These are phyloP conservation scores for Staurois parvus DNA, from an alignment of 2,797 vertebrate genomes.

Conservation along the genomic window DNA sequence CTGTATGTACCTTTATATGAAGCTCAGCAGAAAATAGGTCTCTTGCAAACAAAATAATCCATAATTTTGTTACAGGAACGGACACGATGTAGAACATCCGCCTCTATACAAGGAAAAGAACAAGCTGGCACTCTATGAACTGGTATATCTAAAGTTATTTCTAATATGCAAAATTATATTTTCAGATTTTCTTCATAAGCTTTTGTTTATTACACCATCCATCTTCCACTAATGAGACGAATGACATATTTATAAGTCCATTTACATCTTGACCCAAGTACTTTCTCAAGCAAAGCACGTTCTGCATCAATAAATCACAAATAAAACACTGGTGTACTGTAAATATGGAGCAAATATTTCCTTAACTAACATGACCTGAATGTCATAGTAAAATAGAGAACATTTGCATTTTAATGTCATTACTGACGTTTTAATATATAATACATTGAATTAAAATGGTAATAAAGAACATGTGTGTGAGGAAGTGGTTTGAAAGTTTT, in stretches of 20 bases:
- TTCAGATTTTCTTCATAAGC: slow-evolving; percentile 45
- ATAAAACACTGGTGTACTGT: slow-evolving; percentile 29
- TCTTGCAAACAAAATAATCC: too few relatives aligned
- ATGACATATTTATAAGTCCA: slow-evolving; percentile 57
- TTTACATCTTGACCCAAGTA: slow-evolving; percentile 43
- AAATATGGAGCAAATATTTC: slow-evolving; percentile 32
- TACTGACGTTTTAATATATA: slow-evolving; percentile 7
- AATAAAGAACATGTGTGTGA: not conserved
- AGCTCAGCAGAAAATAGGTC: too few relatives aligned
- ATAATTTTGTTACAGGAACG: too few relatives aligned
- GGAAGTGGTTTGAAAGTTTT: not conserved
- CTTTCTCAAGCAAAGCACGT: slow-evolving; percentile 35
- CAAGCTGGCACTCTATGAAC: not conserved
- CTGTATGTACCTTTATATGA: too few relatives aligned
- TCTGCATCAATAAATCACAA: slow-evolving; percentile 38
- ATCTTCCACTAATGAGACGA: slow-evolving; percentile 49
- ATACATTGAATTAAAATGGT: slow-evolving; percentile 16
- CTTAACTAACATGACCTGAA: slow-evolving; percentile 26
- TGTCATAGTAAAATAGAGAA: slow-evolving; percentile 10
- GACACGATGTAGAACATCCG: not conserved
- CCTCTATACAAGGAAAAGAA: not conserved
- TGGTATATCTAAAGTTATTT: slow-evolving; percentile 13
- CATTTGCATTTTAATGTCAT: slow-evolving; percentile 5
- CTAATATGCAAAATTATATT: slow-evolving; percentile 52
- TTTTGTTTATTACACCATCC: slow-evolving; percentile 53